Percentiles rank a stretch among this genome's conserved stretches.
Evolutionary conservation across 2,888 invertebrate species (phyloP).

Genomic region (Oxytorus armatus): DNA sequence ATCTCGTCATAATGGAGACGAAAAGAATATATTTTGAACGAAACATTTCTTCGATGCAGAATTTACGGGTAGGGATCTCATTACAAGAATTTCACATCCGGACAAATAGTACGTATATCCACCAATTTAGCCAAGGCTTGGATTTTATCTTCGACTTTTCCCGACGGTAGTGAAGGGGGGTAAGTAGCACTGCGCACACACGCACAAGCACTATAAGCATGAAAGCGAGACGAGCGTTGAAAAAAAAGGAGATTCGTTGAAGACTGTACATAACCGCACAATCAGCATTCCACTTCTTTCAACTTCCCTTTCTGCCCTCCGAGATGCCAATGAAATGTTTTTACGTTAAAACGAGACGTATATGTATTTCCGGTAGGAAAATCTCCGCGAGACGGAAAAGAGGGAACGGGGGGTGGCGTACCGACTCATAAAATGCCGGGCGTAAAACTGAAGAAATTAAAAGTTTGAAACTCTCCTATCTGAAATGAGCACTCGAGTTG

Average conservation of each 20-base stretch:
- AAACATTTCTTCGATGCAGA: no score
- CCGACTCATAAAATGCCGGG: conserved; percentile 75
- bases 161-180: background rate
- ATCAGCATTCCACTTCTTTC: conserved; percentile 56
- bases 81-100: conserved; percentile 16
- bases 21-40: no score
- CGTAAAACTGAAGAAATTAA: conserved; percentile 80
- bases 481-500: conserved; percentile 76
- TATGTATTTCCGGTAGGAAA: conserved; percentile 29
- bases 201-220: background rate
- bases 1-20: no score
- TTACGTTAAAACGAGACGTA: conserved; percentile 22
- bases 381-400: conserved; percentile 33
- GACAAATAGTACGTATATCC: conserved; percentile 15
- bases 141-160: conserved; percentile 35
- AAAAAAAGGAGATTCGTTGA: conserved; percentile 43
- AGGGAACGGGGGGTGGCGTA: conserved; percentile 17
- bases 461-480: conserved; percentile 78
- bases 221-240: conserved; percentile 29
- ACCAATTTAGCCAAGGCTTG: conserved; percentile 25
- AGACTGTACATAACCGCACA: conserved; percentile 32
- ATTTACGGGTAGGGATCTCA: conserved; percentile 25
- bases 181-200: conserved; percentile 33
- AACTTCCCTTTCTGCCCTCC: conserved; percentile 5
- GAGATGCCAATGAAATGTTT: conserved; percentile 48